Conservation (phyloP, 1,140 invertebrate species). For the Zaprionus gabonicus region DNA sequence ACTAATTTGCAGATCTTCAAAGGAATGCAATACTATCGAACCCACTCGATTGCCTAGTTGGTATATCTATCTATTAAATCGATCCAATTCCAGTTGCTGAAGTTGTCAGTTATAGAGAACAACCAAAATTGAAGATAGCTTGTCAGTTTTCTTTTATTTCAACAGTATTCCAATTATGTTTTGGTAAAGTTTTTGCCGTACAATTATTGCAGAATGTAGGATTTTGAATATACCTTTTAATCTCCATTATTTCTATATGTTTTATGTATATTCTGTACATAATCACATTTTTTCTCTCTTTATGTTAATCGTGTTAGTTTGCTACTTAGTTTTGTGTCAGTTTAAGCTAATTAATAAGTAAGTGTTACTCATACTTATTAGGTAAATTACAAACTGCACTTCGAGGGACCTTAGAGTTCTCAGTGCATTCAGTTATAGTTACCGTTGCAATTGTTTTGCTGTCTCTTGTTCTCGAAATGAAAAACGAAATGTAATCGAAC, state of each 20-base stretch:
- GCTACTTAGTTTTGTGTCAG: constrained; percentile 35
- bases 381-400: constrained; percentile 35
- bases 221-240: constrained; percentile 1
- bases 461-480: background rate
- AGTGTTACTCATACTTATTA: constrained; percentile 36
- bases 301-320: constrained; percentile 19
- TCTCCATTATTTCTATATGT: constrained; percentile 11
- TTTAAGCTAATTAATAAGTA: constrained; percentile 49
- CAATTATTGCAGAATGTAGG: background rate
- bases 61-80: background rate
- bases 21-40: background rate
- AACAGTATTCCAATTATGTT: too few relatives aligned
- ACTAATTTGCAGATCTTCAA: background rate
- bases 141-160: background rate
- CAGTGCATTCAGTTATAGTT: constrained; percentile 1
- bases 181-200: background rate
- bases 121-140: background rate
- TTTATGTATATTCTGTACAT: constrained; percentile 37
- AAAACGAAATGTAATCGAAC: background rate
- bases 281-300: constrained; percentile 50
- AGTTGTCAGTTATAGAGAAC: background rate
- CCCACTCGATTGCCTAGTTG: background rate
- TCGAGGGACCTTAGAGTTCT: constrained; percentile 1
- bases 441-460: constrained; percentile 1
- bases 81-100: background rate